Evolutionary conservation across 1,140 invertebrate genomes (phyloP).

Genomic region (Zaprionus tsacasi): DNA sequence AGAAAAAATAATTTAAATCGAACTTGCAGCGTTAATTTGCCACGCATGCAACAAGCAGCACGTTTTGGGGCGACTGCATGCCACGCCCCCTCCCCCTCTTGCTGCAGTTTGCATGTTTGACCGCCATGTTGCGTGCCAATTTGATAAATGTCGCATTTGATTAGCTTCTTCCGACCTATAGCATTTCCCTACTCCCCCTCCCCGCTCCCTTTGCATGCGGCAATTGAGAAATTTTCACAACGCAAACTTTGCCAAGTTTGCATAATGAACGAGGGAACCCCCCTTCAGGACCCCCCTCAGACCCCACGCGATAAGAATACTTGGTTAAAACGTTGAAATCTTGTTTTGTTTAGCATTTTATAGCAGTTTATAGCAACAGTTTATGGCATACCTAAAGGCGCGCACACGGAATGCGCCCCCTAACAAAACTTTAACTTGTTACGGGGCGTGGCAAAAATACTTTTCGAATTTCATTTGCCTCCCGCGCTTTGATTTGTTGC

Average conservation of each 20-base stretch:
- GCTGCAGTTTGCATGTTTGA: conserved; percentile 55
- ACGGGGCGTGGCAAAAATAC: conserved; percentile 33
- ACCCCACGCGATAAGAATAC: neutral
- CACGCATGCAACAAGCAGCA: conserved; percentile 48
- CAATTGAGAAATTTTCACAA: conserved; percentile 57
- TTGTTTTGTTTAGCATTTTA: conserved; percentile 55
- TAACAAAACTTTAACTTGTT: conserved; percentile 57
- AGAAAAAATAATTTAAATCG: neutral
- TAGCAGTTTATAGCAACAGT: conserved; percentile 35
- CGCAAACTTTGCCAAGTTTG: conserved; percentile 53
- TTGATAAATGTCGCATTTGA: conserved; percentile 76
- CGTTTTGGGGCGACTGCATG: neutral
- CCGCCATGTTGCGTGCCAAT: conserved; percentile 71
- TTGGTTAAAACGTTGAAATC: conserved; percentile 28
- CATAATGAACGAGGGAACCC: conserved; percentile 72
- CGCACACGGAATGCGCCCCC: conserved; percentile 27
- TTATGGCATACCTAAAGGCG: conserved; percentile 57
- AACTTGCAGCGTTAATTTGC: conserved; percentile 43
- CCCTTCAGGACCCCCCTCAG: neutral
- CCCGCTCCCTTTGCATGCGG: conserved; percentile 35
- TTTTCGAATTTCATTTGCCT: conserved; percentile 40
- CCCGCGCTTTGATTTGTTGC: conserved; percentile 34
- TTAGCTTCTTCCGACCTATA: conserved; percentile 44
- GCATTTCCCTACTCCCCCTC: neutral
- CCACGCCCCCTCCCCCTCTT: conserved; percentile 29